Conservation (phyloP, 2,888 invertebrate species). For the Ophioninae sp. region DNA sequence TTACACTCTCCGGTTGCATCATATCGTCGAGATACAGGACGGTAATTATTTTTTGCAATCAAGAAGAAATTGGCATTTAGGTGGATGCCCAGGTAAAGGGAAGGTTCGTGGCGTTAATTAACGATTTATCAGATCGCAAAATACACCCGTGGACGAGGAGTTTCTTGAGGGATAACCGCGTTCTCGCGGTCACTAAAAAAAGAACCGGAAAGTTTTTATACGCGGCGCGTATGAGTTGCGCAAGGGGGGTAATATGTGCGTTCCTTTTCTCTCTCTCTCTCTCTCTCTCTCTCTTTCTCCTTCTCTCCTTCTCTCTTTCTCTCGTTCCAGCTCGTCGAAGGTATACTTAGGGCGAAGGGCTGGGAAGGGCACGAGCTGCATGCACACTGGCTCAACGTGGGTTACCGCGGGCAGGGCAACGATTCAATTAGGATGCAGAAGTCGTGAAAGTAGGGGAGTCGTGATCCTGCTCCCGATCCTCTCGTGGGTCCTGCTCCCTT, state of each 20-base stretch:
- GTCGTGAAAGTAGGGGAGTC: conserved; percentile 49
- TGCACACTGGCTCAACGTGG: background rate
- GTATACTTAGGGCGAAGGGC: too few species aligned
- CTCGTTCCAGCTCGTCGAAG: too few species aligned
- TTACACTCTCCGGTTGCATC: conserved; percentile 42
- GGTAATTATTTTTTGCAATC: conserved; percentile 62
- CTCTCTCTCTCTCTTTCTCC: background rate
- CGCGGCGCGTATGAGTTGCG: conserved; percentile 19
- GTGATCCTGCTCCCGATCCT: conserved; percentile 33
- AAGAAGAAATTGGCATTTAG: conserved; percentile 27
- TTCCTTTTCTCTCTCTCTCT: background rate
- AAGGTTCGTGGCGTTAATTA: conserved; percentile 39
- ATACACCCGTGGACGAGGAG: conserved; percentile 35
- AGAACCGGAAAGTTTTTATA: conserved; percentile 27
- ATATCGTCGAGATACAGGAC: conserved; percentile 21
- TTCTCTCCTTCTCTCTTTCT: too few species aligned
- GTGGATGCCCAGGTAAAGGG: background rate
- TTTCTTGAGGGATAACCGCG: conserved; percentile 28
- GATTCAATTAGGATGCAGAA: conserved; percentile 71
- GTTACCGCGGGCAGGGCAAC: conserved; percentile 57
- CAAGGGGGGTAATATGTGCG: conserved; percentile 8
- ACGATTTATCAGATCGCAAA: conserved; percentile 59
- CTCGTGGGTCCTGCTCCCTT: conserved; percentile 38
- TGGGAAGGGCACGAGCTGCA: too few species aligned
- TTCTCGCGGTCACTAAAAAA: conserved; percentile 17